These are phyloP conservation scores for Dicaeum eximium DNA, from an alignment of 2,113 vertebrate species.

Conservation along the genomic window DNA sequence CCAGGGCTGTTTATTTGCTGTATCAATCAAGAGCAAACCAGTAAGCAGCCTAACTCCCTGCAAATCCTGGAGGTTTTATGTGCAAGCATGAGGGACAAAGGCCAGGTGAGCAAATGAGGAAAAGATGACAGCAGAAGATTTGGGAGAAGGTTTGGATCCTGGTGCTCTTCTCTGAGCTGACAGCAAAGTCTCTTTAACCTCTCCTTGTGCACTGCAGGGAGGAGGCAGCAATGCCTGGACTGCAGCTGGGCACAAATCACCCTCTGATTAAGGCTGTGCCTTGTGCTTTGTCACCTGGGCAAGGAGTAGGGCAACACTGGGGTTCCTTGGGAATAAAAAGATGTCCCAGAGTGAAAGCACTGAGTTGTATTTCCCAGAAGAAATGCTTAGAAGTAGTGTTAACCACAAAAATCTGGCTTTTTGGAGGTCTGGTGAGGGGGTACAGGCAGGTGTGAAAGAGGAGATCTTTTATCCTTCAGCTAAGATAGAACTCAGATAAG, in stretches of 20 bases:
- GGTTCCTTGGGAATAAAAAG: neutral
- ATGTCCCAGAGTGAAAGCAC: neutral
- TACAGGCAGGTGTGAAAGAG: neutral
- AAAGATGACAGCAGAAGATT: neutral
- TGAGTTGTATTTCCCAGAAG: neutral
- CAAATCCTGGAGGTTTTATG: neutral
- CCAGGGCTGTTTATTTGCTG: neutral
- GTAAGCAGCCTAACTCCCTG: neutral
- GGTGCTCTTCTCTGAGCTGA: fast-evolving
- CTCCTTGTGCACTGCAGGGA: fast-evolving
- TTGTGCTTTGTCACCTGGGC: neutral
- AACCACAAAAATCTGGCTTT: neutral
- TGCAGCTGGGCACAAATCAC: neutral
- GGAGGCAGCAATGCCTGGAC: neutral
- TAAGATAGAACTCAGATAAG: neutral
- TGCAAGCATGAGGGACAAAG: neutral
- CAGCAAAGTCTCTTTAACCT: neutral
- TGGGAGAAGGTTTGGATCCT: neutral
- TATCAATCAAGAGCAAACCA: neutral
- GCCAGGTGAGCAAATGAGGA: neutral
- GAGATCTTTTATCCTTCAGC: neutral
- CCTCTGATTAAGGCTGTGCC: neutral
- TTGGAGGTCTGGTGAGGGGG: neutral
- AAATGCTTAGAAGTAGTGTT: neutral
- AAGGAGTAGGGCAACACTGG: neutral